phyloP scores from a whole-genome alignment of 1,140 invertebrate genomes.

The Plodia interpunctella region DNA sequence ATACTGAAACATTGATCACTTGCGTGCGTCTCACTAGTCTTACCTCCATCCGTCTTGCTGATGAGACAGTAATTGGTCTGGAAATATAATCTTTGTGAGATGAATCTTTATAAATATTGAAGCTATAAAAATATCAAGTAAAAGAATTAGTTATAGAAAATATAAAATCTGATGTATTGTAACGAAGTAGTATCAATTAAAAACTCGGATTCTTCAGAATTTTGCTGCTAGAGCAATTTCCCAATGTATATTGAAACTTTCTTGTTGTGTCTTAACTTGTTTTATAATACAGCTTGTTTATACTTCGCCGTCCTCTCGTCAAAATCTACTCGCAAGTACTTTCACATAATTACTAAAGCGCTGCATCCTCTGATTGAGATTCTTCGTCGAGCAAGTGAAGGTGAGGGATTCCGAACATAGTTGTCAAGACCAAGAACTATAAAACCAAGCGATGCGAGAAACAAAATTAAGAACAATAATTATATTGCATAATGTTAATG shows the following conservation, averaged over 20 bases:
- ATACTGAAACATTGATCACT: conserved; percentile 5
- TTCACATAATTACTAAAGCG: neutral
- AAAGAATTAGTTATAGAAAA: too few relatives aligned
- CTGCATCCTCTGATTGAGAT: neutral
- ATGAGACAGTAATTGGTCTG: neutral
- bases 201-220: too few relatives aligned
- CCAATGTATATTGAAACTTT: neutral
- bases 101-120: neutral
- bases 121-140: too few relatives aligned
- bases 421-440: neutral
- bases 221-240: too few relatives aligned
- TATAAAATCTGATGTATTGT: too few relatives aligned
- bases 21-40: neutral
- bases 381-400: neutral
- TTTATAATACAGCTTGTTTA: neutral
- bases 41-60: neutral
- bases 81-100: neutral
- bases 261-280: neutral
- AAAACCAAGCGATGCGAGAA: too few relatives aligned
- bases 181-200: too few relatives aligned
- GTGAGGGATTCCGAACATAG: neutral
- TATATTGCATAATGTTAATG: too few relatives aligned
- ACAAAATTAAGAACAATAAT: too few relatives aligned
- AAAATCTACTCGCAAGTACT: too few relatives aligned
- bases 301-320: neutral